Conservation (phyloP, 35 echinoderm and acorn worm genomes). For the Lytechinus variegatus region DNA sequence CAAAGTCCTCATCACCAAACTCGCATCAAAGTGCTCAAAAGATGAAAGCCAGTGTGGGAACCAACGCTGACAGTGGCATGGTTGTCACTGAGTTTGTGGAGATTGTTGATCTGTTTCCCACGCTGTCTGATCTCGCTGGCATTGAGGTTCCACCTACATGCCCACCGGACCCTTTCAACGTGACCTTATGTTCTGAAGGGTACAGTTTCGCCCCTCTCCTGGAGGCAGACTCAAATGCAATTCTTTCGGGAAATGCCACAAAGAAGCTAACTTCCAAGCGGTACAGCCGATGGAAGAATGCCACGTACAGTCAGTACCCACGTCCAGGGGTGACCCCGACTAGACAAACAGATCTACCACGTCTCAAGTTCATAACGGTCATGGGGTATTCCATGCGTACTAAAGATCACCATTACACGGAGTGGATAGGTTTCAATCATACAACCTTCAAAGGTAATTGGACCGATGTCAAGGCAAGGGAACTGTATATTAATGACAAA, state of each 20-base stretch:
- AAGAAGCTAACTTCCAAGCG: background rate
- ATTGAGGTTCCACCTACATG: conserved; percentile 71
- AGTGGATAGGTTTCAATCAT: conserved; percentile 93
- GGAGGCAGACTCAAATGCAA: background rate
- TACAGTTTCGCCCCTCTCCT: conserved; percentile 76
- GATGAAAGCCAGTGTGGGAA: background rate
- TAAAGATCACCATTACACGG: conserved; percentile 71
- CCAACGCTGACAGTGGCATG: background rate
- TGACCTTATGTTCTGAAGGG: conserved; percentile 78
- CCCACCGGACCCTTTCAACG: conserved; percentile 58
- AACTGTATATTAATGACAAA: conserved; percentile 69
- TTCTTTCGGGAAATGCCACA: background rate
- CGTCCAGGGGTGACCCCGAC: conserved; percentile 81
- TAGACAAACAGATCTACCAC: conserved; percentile 62
- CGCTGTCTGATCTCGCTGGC: conserved; percentile 63
- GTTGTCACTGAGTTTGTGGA: conserved; percentile 69
- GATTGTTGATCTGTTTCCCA: conserved; percentile 89
- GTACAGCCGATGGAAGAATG: conserved; percentile 70
- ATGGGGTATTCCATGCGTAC: conserved; percentile 87
- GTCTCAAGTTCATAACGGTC: conserved; percentile 69
- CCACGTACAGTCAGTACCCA: conserved; percentile 88
- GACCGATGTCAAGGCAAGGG: conserved; percentile 79
- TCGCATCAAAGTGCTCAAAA: conserved; percentile 66
- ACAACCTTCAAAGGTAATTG: conserved; percentile 68
- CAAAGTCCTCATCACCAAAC: background rate